Evolutionary conservation across 2,113 vertebrate species (phyloP), one percentile per base, ranked within the genome.

Genomic region (Plotosus lineatus): DNA sequence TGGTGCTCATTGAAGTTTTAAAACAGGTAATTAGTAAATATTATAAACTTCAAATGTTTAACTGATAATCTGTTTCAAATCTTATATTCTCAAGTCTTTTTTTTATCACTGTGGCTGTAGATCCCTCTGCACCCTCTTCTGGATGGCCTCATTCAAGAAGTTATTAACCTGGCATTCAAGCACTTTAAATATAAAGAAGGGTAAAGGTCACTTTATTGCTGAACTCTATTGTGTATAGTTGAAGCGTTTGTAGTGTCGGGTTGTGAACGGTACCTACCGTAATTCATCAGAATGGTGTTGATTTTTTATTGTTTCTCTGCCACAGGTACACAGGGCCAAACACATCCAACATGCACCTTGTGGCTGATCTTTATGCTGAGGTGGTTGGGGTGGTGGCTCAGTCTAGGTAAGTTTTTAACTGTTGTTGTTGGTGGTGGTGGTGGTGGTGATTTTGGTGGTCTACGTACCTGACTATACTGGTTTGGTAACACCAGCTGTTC

Each of bases 121-220:
- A 98, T 99, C 91, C 95, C 97, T 26, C 95, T 98, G 83, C 98
- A 99, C 91, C 98, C 98, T 88, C 95, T 98, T 83, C 93, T 98
- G 90, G 98, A 99, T 90, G 94, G 94, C 89, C 95, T 99, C 85
- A 96, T 99, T 90, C 97, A 98, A 83, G 98, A 99, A 90, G 95
- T 99, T 85, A 95, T 98, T 90, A 99, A 98, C 89, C 89, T 99
- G 93, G 94, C 97, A 76, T 99, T 99, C 90, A 99, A 96, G 92
- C 97, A 99, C 95, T 99, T 99, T 94, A 99, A 96, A 90, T 99
- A 98, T 90, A 99, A 97, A 90, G 97, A 99, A 93, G 98, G 98
- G 96, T 99, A 94, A 95, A 92, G 3, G 51, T 84, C 6, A 88
- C 88, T 48, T 79, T 38, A 60, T 66, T 78, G 21, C 19, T 15